Base-by-base conservation (phyloP, 2,797 vertebrate species). In the Arremon aurantiirostris region DNA sequence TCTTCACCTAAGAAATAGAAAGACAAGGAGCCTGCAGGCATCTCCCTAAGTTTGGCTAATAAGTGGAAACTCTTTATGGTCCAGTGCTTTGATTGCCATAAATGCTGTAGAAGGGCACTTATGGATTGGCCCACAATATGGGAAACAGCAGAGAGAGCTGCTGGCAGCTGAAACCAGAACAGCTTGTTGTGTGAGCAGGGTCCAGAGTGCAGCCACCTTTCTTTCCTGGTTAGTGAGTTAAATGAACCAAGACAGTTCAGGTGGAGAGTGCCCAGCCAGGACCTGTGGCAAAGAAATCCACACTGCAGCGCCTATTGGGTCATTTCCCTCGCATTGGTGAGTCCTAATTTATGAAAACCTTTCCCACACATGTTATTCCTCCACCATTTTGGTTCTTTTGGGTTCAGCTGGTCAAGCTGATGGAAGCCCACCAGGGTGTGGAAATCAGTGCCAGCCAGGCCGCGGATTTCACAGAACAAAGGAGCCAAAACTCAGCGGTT, bases 251-350 rank as follows among this genome's bases (percentile, higher is more conserved):
- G 59, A 4, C 14, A 59, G 22, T 44, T 30, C 23, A 34, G 50
- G 42, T 26, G 37, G 57, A 35, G 18, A 42, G 24, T 0, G 27
- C 35, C 68, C 34, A 53, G 35, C 37, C 9, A 15, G 39, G 37
- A 64, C 13, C 53, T 17, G 14, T 12, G 27, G 30, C n/a, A 39
- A n/a, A 64, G 12, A 19, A 42, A 53, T 26, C 46, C n/a, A 5
- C 5, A 8, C 27, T 5, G 1, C 72, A 61, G 63, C 0, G 0
- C 32, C 41, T 59, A 3, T 12, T 0, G 0, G n/a, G 56, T 65
- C 3, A 17, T 42, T 86, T 66, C 20, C 46, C 65, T 75, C 65
- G 20, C 24, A 3, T 2, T 3, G 17, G 28, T 44, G 56, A 75
- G 30, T 46, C 22, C 50, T 39, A 19, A 59, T 42, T 65, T 50